These are phyloP conservation scores for Neolamprologus brichardi DNA, from an alignment of 2,113 vertebrate genomes.

Conservation along the genomic window DNA sequence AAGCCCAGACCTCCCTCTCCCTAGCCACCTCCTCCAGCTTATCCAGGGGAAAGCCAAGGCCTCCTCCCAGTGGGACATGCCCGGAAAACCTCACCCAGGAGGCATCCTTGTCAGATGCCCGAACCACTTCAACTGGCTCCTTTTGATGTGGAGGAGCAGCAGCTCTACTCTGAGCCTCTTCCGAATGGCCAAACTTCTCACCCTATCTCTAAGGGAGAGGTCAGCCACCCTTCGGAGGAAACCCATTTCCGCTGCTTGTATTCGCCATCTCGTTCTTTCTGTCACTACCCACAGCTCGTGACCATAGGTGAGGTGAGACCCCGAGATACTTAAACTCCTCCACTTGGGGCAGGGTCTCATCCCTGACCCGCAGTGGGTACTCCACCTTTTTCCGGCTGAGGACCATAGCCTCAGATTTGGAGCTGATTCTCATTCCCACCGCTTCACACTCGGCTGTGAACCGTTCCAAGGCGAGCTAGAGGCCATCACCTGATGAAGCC, in stretches of 20 bases:
- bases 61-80: neutral
- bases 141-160: neutral
- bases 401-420: too few species aligned
- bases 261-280: fast-evolving
- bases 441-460: too few species aligned
- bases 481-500: too few species aligned
- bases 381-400: too few species aligned
- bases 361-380: too few species aligned
- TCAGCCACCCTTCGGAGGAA: fast-evolving
- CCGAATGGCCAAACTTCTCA: too few species aligned
- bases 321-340: fast-evolving
- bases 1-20: neutral
- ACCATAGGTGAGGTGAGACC: neutral
- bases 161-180: too few species aligned
- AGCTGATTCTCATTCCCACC: too few species aligned
- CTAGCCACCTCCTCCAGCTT: neutral
- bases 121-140: neutral
- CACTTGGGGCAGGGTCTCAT: neutral
- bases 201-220: neutral
- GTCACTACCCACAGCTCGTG: neutral
- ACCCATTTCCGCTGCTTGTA: fast-evolving
- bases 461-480: too few species aligned
- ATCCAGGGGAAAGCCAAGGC: neutral
- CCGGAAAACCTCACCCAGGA: fast-evolving
- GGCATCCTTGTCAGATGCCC: neutral